phyloP scores from a whole-genome alignment of 1,140 invertebrate species.

The Euwallacea fornicatus region DNA sequence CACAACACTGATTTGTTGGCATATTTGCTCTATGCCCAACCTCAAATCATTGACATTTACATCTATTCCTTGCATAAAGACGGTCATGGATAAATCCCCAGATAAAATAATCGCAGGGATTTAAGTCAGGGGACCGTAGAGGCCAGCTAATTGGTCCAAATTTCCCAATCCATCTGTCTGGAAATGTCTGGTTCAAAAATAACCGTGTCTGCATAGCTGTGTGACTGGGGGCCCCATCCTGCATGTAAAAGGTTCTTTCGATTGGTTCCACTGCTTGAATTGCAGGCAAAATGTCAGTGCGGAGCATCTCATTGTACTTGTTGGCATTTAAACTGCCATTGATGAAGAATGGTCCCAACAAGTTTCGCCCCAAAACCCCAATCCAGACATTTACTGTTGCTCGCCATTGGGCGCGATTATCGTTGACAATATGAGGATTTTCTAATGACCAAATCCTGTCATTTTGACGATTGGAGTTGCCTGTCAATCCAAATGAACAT shows the following conservation, averaged over 20 bases:
- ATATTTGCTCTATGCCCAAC: neutral
- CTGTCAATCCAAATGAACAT: too few relatives aligned
- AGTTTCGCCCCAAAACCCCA: neutral
- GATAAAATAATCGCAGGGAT: too few relatives aligned
- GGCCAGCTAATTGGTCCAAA: neutral
- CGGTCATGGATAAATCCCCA: constrained; percentile 1
- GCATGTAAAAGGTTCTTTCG: neutral
- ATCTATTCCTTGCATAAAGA: neutral
- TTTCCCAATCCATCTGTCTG: too few relatives aligned
- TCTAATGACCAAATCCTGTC: neutral
- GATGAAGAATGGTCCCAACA: neutral
- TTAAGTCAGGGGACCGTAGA: neutral
- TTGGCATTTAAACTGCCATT: neutral
- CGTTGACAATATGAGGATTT: neutral
- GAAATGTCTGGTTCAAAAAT: neutral
- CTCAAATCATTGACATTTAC: neutral
- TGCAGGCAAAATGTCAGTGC: neutral
- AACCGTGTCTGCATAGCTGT: neutral
- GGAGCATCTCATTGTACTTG: neutral
- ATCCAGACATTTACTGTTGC: neutral
- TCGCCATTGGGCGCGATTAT: neutral
- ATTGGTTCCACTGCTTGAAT: neutral
- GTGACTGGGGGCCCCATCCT: neutral
- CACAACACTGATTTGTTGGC: neutral
- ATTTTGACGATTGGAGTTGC: neutral